Evolutionary conservation across 2,888 invertebrate species (phyloP).

Genomic region (Scaptomyza cyrtandrae): DNA sequence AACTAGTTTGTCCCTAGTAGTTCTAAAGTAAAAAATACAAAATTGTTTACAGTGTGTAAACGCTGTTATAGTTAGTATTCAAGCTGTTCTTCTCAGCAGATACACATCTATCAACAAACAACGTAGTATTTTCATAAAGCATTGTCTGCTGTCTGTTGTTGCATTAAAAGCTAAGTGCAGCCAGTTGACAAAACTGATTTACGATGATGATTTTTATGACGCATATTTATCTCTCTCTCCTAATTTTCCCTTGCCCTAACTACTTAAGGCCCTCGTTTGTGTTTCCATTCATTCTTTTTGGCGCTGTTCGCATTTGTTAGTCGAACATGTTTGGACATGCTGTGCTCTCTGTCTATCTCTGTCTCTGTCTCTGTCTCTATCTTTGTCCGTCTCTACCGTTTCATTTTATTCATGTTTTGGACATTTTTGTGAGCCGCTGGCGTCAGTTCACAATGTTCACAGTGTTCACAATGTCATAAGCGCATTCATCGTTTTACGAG

Average conservation of each 20-base stretch:
- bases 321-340: constrained; percentile 38
- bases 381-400: too few species aligned
- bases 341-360: not conserved
- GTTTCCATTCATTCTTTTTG: not conserved
- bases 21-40: too few species aligned
- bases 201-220: constrained; percentile 44
- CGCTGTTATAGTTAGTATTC: too few species aligned
- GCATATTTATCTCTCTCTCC: not conserved
- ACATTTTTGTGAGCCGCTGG: constrained; percentile 66
- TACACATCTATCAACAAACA: too few species aligned
- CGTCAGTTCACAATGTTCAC: constrained; percentile 64
- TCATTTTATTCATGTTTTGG: too few species aligned
- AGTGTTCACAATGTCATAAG: constrained; percentile 57
- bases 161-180: not conserved
- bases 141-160: too few species aligned
- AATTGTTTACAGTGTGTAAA: too few species aligned
- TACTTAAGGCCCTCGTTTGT: not conserved
- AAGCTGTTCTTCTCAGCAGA: too few species aligned
- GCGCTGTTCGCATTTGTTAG: constrained; percentile 26
- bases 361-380: constrained; percentile 51
- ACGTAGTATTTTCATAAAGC: too few species aligned
- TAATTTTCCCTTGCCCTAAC: too few species aligned
- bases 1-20: too few species aligned
- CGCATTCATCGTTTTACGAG: constrained; percentile 66
- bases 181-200: constrained; percentile 20